Evolutionary conservation across 1,140 invertebrate species (phyloP), one percentile per base, ranked within the genome.

Genomic region (Acromyrmex echinatior): DNA sequence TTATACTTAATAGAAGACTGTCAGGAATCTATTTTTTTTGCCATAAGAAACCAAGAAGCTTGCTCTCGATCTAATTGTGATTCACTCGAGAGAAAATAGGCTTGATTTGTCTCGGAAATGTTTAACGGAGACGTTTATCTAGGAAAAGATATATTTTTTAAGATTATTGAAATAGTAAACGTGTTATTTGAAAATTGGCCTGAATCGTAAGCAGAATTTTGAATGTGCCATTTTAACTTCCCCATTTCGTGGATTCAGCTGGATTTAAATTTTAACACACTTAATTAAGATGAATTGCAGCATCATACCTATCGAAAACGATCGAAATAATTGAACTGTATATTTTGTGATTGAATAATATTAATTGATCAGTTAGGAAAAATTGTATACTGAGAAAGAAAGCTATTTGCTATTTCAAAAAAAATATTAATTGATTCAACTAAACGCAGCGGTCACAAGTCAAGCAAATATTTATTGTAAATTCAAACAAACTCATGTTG

Each of bases 101-200:
- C n/a, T n/a, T 65, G 12, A 78, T 77, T 77, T 45, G 2, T 45
- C 35, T 70, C 18, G 70, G 56, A 35, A 62, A 51, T 31, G 45
- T 21, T n/a, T 12, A 18, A 60, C 18, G 25, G n/a, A 18, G 56
- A 71, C 18, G 71, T 56, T 56, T 76, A 53, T 0, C 4, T 35
- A 76, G 28, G 63, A 31, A 53, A 71, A 88, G 82, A 18, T 51
- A 4, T 21, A 62, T 73, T 85, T 89, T 78, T 73, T 71, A 76
- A 73, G 45, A 63, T n/a, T 3, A 25, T 5, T 12, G n/a, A 60
- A 76, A 60, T 53, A 58, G 6, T 49, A 28, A 80, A 53, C 35
- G 14, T 79, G 45, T 80, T 65, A 65, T 78, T 78, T 53, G n/a
- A 51, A 28, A 79, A 68, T 68, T 49, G 45, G 5, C 16, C 10